Conservation (phyloP, 1,140 invertebrate species). For the Sinella curviseta region DNA sequence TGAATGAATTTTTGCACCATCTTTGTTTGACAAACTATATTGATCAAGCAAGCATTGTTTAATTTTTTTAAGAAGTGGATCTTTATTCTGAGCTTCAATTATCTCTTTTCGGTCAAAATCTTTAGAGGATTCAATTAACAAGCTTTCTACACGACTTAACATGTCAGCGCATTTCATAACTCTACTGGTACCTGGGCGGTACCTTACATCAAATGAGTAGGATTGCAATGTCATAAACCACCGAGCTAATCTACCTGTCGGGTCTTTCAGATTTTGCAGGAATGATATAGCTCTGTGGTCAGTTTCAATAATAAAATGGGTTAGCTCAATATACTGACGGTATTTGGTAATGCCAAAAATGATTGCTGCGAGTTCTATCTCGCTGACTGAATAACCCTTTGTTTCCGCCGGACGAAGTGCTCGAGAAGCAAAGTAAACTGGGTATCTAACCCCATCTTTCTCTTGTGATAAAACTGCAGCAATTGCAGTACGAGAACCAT, state of each 20-base stretch:
- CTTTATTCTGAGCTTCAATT: conserved; percentile 41
- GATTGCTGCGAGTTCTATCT: conserved; percentile 60
- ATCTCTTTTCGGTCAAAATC: background rate
- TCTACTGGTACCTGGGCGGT: conserved; percentile 49
- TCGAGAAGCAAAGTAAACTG: conserved; percentile 56
- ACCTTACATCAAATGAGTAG: conserved; percentile 55
- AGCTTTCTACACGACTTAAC: background rate
- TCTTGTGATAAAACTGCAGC: conserved; percentile 52
- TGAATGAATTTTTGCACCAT: conserved; percentile 33
- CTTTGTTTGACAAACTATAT: background rate
- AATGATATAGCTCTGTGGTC: conserved; percentile 59
- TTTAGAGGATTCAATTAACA: background rate
- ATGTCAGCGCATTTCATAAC: background rate
- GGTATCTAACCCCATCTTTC: conserved; percentile 48
- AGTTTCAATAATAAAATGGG: conserved; percentile 58
- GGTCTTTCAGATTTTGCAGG: conserved; percentile 55
- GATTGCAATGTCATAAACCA: conserved; percentile 59
- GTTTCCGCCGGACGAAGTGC: conserved; percentile 54
- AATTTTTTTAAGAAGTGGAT: conserved; percentile 52
- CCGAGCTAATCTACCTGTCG: conserved; percentile 55
- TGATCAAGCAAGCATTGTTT: background rate
- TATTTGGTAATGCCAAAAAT: conserved; percentile 58
- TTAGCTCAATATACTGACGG: conserved; percentile 57
- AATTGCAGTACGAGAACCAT: conserved; percentile 49
- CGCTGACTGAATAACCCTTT: conserved; percentile 55